These are phyloP conservation scores for Bellardia bayeri DNA, from an alignment of 2,888 invertebrate species.

Conservation along the genomic window DNA sequence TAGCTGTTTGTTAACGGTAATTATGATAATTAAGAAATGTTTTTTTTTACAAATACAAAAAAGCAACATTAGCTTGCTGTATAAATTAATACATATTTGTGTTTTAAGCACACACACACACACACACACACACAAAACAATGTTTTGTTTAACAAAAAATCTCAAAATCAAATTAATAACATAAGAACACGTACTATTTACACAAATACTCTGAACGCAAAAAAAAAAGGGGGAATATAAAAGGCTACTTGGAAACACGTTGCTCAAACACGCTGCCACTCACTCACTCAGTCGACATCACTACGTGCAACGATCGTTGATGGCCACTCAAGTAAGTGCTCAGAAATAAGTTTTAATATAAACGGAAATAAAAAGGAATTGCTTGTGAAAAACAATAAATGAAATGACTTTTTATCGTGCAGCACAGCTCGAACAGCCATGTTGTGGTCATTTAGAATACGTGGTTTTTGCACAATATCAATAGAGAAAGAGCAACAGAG, in stretches of 20 bases:
- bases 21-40: too few species aligned
- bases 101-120: too few species aligned
- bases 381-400: conserved; percentile 38
- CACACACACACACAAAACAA: too few species aligned
- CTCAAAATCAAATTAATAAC: conserved; percentile 20
- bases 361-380: conserved; percentile 62
- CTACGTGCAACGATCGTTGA: conserved; percentile 2
- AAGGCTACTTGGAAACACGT: neutral
- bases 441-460: conserved; percentile 71
- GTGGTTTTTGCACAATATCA: conserved; percentile 40
- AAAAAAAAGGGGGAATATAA: too few species aligned
- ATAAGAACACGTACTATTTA: conserved; percentile 49
- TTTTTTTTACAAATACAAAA: too few species aligned
- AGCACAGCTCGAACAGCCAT: conserved; percentile 16
- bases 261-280: neutral
- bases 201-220: neutral
- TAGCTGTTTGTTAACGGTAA: too few species aligned
- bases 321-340: conserved; percentile 25
- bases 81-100: too few species aligned
- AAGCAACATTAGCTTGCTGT: too few species aligned
- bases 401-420: conserved; percentile 23
- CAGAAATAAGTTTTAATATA: conserved; percentile 36
- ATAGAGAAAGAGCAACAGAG: neutral
- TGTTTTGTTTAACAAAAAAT: neutral
- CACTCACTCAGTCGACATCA: too few species aligned